Percentiles rank a stretch among this genome's conserved stretches.
These are phyloP conservation scores for Parazoanthus swiftii DNA, from an alignment of 92 coral and sea anemone genomes.

Conservation along the genomic window DNA sequence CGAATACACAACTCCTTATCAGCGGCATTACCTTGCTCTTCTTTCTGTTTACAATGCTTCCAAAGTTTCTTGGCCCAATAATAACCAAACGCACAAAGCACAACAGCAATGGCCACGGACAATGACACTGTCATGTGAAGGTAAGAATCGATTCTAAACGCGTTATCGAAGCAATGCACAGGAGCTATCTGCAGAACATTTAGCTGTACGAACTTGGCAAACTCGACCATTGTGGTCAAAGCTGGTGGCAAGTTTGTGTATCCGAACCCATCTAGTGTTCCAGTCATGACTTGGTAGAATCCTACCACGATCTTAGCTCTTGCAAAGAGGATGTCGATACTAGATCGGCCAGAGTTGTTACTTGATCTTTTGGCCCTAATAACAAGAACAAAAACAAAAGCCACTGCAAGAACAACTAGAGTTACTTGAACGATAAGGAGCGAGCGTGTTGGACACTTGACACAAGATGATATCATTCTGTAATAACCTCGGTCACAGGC, in stretches of 20 bases:
- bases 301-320: constrained; percentile 32
- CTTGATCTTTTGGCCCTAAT: too few relatives aligned
- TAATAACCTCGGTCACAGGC: too few relatives aligned
- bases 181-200: constrained; percentile 40
- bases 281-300: constrained; percentile 28
- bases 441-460: too few relatives aligned
- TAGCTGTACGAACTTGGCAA: constrained; percentile 11
- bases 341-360: neutral
- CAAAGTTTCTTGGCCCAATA: constrained; percentile 13
- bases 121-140: neutral
- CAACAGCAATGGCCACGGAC: neutral
- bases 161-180: neutral
- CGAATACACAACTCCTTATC: too few relatives aligned
- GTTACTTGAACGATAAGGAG: too few relatives aligned
- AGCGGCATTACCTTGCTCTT: constrained; percentile 2
- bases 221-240: neutral
- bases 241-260: constrained; percentile 11
- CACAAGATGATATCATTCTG: too few relatives aligned
- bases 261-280: constrained; percentile 19
- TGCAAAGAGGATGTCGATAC: constrained; percentile 17
- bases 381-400: too few relatives aligned
- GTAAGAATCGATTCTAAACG: neutral
- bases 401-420: too few relatives aligned
- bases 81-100: neutral
- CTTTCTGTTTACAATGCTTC: neutral